These are phyloP conservation scores for Campoplex capitator DNA, from an alignment of 2,888 invertebrate genomes.

Conservation along the genomic window DNA sequence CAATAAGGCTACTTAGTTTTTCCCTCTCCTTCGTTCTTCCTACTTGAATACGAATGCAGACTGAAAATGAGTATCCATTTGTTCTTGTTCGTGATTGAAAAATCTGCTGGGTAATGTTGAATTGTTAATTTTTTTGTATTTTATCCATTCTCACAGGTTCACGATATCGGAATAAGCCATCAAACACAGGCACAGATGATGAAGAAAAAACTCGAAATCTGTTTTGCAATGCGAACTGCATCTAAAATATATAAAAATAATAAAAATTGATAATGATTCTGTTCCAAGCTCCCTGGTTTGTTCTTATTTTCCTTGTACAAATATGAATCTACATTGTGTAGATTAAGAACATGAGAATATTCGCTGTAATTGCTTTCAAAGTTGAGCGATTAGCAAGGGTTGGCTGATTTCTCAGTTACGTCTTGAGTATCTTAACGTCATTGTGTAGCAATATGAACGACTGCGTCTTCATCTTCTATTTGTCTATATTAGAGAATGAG, in stretches of 20 bases:
- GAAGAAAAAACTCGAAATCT: neutral
- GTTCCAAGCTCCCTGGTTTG: neutral
- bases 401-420: constrained; percentile 20
- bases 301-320: neutral
- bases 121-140: neutral
- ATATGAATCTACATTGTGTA: neutral
- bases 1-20: constrained; percentile 14
- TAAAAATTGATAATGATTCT: neutral
- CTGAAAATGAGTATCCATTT: neutral
- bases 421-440: constrained; percentile 37
- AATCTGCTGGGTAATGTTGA: too few species aligned
- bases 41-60: neutral
- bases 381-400: constrained; percentile 5
- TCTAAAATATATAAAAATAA: too few species aligned
- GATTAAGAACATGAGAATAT: constrained; percentile 14
- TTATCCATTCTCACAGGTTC: neutral
- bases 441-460: constrained; percentile 28
- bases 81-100: neutral
- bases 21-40: neutral
- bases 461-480: constrained; percentile 10
- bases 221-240: neutral
- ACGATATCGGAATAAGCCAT: neutral
- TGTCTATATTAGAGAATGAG: constrained; percentile 2
- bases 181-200: neutral
- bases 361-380: neutral